These are phyloP conservation scores for Temnothorax rugatulus DNA, from an alignment of 2,888 invertebrate genomes.

Conservation along the genomic window DNA sequence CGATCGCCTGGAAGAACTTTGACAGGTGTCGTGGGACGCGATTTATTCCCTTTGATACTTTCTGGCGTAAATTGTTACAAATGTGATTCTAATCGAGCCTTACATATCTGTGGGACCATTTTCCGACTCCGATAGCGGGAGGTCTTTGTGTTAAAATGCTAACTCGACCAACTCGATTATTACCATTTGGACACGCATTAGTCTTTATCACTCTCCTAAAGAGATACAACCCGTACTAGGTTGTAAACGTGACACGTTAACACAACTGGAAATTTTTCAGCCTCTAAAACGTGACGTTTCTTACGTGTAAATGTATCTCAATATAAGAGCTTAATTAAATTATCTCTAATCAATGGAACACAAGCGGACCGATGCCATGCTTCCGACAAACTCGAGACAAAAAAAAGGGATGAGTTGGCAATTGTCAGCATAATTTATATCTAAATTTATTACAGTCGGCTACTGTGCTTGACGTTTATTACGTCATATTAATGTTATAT, in stretches of 20 bases:
- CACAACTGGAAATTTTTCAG: not conserved
- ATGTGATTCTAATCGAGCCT: conserved; percentile 40
- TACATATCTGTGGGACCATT: not conserved
- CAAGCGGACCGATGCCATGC: not conserved
- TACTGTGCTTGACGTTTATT: conserved; percentile 45
- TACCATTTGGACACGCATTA: conserved; percentile 22
- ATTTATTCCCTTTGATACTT: conserved; percentile 32
- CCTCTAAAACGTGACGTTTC: not conserved
- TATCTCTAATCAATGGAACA: conserved; percentile 5
- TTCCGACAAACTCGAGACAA: not conserved
- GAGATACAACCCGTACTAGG: not conserved
- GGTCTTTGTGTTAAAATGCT: conserved; percentile 4
- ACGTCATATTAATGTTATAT: conserved; percentile 49
- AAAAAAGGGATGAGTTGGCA: not conserved
- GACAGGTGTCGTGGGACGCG: conserved; percentile 40
- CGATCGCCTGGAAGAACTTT: conserved; percentile 33
- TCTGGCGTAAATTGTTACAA: conserved; percentile 42
- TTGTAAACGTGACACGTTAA: not conserved
- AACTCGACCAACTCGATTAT: conserved; percentile 10
- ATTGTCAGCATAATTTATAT: conserved; percentile 48
- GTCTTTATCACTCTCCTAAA: not conserved
- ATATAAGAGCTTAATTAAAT: not conserved
- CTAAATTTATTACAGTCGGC: conserved; percentile 36
- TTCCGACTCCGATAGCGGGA: not conserved
- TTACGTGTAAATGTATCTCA: not conserved